A percentile compares a stretch with the other conserved stretches of the same genome.
Conservation (phyloP, 1,140 invertebrate species). For the Oppia nitens region DNA sequence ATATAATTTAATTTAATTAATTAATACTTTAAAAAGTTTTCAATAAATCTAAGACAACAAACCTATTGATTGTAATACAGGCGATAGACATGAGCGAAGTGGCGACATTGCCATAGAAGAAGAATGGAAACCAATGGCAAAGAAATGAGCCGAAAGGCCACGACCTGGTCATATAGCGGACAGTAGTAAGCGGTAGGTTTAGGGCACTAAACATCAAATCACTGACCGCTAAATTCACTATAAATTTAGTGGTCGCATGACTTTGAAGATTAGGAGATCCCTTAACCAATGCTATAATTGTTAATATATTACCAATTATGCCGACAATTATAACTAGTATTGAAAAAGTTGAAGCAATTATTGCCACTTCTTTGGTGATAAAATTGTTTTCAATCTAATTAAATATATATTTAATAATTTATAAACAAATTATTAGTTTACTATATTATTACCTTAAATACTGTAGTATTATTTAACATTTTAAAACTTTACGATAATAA, state of each 20-base stretch:
- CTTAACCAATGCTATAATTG: constrained; percentile 18
- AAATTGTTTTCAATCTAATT: not conserved
- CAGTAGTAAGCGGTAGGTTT: constrained; percentile 54
- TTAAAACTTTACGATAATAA: too few species aligned
- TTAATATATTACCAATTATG: constrained; percentile 19
- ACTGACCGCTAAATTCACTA: constrained; percentile 62
- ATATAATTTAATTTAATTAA: not conserved
- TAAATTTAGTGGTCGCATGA: constrained; percentile 70
- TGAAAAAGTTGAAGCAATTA: constrained; percentile 16
- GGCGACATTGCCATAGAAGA: constrained; percentile 75
- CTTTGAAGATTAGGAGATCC: constrained; percentile 29
- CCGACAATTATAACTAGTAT: constrained; percentile 19
- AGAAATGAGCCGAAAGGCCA: constrained; percentile 61
- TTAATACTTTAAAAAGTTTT: not conserved
- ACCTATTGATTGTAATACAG: constrained; percentile 74
- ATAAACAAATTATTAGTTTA: too few species aligned
- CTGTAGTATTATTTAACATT: too few species aligned
- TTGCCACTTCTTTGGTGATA: constrained; percentile 15
- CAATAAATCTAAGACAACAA: constrained; percentile 14
- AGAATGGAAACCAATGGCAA: constrained; percentile 65
- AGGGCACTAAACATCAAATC: constrained; percentile 67
- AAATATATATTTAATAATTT: too few species aligned
- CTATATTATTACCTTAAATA: too few species aligned
- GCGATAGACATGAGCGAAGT: constrained; percentile 73
- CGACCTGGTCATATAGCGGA: constrained; percentile 54